A percentile compares a stretch with the other conserved stretches of the same genome.
These are phyloP conservation scores for Podotricha telesiphe DNA, from an alignment of 2,888 invertebrate species.

Conservation along the genomic window DNA sequence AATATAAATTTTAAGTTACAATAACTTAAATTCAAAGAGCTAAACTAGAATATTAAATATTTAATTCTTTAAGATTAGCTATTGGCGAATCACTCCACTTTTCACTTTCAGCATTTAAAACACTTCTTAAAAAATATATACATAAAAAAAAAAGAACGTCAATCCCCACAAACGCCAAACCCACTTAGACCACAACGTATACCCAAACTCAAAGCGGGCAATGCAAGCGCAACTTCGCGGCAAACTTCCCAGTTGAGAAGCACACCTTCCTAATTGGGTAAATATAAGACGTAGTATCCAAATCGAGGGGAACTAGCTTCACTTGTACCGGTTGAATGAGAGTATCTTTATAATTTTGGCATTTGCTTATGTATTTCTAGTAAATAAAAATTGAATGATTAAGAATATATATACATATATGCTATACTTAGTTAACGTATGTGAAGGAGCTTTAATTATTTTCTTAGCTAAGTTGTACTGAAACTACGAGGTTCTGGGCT, in stretches of 20 bases:
- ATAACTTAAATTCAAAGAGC: no score
- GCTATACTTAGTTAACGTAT: not conserved
- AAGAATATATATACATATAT: not conserved
- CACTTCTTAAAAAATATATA: no score
- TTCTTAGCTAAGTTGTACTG: not conserved
- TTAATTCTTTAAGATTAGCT: no score
- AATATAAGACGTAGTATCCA: constrained; percentile 56
- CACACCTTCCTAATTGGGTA: constrained; percentile 76
- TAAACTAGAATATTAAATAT: no score
- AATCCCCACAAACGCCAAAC: no score
- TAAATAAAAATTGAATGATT: constrained; percentile 4
- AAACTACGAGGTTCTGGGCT: not conserved
- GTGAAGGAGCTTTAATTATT: constrained; percentile 5
- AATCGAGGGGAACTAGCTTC: constrained; percentile 32
- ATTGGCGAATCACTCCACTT: no score
- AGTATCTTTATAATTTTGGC: constrained; percentile 27
- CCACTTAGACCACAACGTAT: constrained; percentile 42
- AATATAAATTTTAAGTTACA: no score
- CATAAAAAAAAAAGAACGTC: no score
- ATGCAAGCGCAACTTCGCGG: constrained; percentile 63
- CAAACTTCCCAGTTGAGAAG: constrained; percentile 63
- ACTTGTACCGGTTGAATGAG: constrained; percentile 2
- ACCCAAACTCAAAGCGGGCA: constrained; percentile 62
- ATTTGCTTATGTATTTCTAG: not conserved
- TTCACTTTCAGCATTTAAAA: no score